These are phyloP conservation scores for Cephalopachus bancanus DNA, from an alignment of 2,797 vertebrate genomes.

Conservation along the genomic window DNA sequence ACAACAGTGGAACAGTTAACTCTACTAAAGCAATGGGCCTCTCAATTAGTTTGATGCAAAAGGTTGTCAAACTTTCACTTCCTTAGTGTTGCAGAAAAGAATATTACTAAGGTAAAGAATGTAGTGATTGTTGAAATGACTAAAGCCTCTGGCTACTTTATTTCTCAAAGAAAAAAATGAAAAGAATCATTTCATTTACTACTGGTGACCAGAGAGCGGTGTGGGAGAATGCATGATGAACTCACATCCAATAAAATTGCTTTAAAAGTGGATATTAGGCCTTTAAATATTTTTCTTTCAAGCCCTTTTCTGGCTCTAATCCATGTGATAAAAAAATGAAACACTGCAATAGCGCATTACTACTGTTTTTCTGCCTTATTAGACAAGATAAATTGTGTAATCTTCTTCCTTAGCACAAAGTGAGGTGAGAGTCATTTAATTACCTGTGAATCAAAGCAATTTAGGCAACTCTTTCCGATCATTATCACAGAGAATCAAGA, in stretches of 20 bases:
- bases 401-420: conserved; percentile 60
- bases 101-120: neutral
- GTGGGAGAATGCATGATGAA: neutral
- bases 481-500: conserved; percentile 53
- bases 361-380: conserved; percentile 73
- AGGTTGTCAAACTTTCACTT: neutral
- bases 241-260: neutral
- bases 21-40: neutral
- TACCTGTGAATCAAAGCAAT: conserved; percentile 70
- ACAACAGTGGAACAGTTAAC: neutral
- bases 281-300: conserved; percentile 65
- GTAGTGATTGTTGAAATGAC: neutral
- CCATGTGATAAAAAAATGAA: conserved; percentile 44
- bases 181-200: neutral
- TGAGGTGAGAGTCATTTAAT: conserved; percentile 63
- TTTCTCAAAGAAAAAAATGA: neutral
- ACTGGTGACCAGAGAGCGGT: neutral
- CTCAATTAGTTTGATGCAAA: conserved; percentile 17
- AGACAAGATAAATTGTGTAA: conserved; percentile 67
- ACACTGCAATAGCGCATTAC: conserved; percentile 28
- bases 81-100: neutral
- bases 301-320: neutral
- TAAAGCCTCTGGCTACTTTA: neutral
- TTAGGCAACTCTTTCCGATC: conserved; percentile 54
- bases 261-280: neutral